Evolutionary conservation across 2,888 invertebrate genomes (phyloP).

Genomic region (Monopis laevigella): DNA sequence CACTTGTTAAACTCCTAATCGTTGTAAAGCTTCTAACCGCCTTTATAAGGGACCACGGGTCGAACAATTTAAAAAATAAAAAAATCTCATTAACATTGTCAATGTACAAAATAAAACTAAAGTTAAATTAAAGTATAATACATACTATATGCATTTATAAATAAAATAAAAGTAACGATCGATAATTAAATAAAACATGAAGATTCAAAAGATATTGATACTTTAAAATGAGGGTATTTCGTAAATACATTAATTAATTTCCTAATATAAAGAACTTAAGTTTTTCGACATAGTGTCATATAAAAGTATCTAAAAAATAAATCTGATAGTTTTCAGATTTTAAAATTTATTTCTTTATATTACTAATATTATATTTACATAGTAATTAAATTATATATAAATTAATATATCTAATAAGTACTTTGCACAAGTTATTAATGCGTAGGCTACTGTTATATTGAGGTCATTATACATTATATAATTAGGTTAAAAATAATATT

Average conservation of each 20-base stretch:
- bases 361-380: constrained; percentile 54
- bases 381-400: constrained; percentile 54
- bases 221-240: constrained; percentile 2
- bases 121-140: constrained; percentile 12
- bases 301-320: constrained; percentile 55
- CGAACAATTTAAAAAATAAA: neutral
- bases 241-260: neutral
- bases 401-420: constrained; percentile 67
- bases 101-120: constrained; percentile 13
- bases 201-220: constrained; percentile 1
- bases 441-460: constrained; percentile 22
- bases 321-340: constrained; percentile 18
- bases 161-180: too few species aligned
- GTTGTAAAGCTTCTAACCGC: too few species aligned
- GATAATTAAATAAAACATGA: neutral
- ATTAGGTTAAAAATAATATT: neutral
- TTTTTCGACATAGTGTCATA: constrained; percentile 59
- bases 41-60: neutral
- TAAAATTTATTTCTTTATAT: neutral
- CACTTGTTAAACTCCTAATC: too few species aligned
- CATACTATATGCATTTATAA: constrained; percentile 12
- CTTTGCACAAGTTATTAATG: constrained; percentile 49
- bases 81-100: constrained; percentile 13
- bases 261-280: constrained; percentile 23
- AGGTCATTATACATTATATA: constrained; percentile 28